A percentile compares a stretch with the other conserved stretches of the same genome.
Conservation (phyloP, 2,113 vertebrate species). For the Carollia perspicillata region DNA sequence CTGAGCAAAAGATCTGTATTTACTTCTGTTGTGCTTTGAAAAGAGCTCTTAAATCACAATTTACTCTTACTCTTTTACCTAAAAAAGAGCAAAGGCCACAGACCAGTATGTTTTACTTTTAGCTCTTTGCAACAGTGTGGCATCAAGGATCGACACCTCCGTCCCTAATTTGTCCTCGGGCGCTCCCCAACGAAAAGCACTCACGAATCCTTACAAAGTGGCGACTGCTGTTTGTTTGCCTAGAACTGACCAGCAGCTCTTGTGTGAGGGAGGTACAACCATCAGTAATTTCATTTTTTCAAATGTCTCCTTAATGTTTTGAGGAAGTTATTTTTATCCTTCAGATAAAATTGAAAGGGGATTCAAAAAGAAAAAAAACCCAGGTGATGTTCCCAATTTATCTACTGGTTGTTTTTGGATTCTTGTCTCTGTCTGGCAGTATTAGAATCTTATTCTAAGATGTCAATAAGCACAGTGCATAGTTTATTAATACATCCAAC, state of each 20-base stretch:
- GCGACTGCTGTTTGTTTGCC: neutral
- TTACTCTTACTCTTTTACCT: neutral
- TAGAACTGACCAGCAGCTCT: neutral
- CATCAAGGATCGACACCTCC: neutral
- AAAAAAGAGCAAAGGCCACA: neutral
- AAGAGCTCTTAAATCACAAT: neutral
- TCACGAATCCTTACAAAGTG: neutral
- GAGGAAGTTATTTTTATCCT: neutral
- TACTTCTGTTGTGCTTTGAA: neutral
- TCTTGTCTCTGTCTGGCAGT: neutral
- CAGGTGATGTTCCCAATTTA: neutral
- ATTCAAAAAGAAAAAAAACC: neutral
- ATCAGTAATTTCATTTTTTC: neutral
- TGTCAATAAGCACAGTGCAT: neutral
- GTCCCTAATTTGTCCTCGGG: neutral
- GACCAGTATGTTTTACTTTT: neutral
- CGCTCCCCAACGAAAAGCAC: neutral
- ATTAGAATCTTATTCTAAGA: slow-evolving; percentile 33
- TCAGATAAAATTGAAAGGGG: neutral
- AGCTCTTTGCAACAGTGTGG: neutral
- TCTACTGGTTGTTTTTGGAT: neutral
- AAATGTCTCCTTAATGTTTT: neutral
- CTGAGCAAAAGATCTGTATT: neutral
- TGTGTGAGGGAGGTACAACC: neutral
- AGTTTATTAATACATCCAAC: neutral